Evolutionary conservation across 2,113 vertebrate species (phyloP).

Genomic region (Seriola aureovittata): DNA sequence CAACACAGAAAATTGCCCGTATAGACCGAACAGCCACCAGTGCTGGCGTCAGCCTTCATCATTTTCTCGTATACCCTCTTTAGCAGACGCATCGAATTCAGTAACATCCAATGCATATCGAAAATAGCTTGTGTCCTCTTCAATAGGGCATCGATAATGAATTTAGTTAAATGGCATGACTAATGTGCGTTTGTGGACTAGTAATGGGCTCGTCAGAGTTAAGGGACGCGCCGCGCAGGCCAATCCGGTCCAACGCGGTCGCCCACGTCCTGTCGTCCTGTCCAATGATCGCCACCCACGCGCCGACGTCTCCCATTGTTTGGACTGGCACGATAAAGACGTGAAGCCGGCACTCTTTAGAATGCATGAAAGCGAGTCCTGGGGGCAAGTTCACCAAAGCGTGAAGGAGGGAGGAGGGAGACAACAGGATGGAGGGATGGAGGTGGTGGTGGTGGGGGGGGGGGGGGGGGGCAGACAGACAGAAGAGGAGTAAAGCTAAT

Average conservation of each 20-base stretch:
- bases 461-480: not conserved
- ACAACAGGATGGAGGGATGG: conserved; percentile 50
- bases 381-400: conserved; percentile 74
- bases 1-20: not conserved
- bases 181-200: conserved; percentile 65
- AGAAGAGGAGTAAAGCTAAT: conserved; percentile 58
- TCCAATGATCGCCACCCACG: conserved; percentile 59
- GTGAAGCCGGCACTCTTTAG: conserved; percentile 65
- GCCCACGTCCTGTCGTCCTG: conserved; percentile 41
- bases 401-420: conserved; percentile 79
- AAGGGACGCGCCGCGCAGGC: conserved; percentile 20
- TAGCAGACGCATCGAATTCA: conserved; percentile 60
- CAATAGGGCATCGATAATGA: conserved; percentile 75
- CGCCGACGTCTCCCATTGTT: conserved; percentile 58
- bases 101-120: conserved; percentile 51
- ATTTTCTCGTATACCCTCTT: conserved; percentile 42
- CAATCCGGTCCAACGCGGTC: conserved; percentile 43
- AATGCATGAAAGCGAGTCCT: conserved; percentile 77
- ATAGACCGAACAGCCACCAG: not conserved
- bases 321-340: conserved; percentile 60
- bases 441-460: too few relatives aligned
- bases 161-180: conserved; percentile 74
- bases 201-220: conserved; percentile 61
- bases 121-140: conserved; percentile 70
- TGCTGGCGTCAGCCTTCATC: conserved; percentile 17